These are phyloP conservation scores for Proctacanthus coquilletti DNA, from an alignment of 1,140 invertebrate species.

Conservation along the genomic window DNA sequence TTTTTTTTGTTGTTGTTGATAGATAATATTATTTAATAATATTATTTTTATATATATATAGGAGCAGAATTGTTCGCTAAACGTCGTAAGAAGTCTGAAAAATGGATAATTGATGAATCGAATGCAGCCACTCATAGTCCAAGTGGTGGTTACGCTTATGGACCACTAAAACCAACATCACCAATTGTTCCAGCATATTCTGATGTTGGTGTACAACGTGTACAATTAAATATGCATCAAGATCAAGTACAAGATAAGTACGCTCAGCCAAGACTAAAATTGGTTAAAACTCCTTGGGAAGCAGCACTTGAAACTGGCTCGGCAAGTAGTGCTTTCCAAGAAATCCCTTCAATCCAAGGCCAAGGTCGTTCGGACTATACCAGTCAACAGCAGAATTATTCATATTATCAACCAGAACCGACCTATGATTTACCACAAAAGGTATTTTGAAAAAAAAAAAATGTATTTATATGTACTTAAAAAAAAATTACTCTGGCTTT, in stretches of 20 bases:
- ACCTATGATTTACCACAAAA: too few species aligned
- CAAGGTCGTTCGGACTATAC: too few species aligned
- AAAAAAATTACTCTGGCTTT: too few species aligned
- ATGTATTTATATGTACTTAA: too few species aligned
- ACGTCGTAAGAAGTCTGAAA: conserved; percentile 66
- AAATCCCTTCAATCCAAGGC: too few species aligned
- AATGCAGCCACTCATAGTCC: conserved; percentile 32
- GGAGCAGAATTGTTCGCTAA: conserved; percentile 78
- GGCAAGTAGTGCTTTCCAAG: conserved; percentile 49
- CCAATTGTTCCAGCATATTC: conserved; percentile 28
- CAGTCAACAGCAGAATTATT: too few species aligned
- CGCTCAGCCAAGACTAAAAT: conserved; percentile 38
- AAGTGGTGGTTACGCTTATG: conserved; percentile 25
- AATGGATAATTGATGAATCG: conserved; percentile 71
- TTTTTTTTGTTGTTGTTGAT: too few species aligned
- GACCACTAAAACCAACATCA: conserved; percentile 15
- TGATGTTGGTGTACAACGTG: conserved; percentile 23
- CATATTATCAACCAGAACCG: too few species aligned
- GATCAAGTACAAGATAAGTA: conserved; percentile 37
- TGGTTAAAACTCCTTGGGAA: conserved; percentile 56
- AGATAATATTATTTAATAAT: background rate
- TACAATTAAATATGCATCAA: conserved; percentile 25
- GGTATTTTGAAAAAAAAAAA: too few species aligned
- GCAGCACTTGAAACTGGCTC: conserved; percentile 53
- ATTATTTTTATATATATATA: conserved; percentile 26